Base-by-base conservation (phyloP, 2,888 invertebrate species). In the Caenorhabditis zanzibari region DNA sequence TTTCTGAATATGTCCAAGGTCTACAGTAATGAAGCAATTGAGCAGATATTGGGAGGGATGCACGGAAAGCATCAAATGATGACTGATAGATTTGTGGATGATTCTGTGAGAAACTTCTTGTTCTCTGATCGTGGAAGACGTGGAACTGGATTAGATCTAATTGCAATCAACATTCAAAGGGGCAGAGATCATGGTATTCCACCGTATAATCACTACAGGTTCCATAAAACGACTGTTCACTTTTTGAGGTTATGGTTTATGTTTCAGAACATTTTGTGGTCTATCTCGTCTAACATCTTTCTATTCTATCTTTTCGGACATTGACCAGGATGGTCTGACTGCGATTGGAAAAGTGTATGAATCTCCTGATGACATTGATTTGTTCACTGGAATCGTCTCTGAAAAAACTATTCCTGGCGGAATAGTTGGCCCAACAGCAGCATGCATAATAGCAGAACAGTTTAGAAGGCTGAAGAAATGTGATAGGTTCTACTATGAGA, bases 361-460 rank as follows among this genome's bases (percentile, higher is more conserved):
- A n/a, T 81, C 84, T 49, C 80, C 81, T 12, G 86, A 85, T 26
- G 87, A 87, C 35, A 79, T 86, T 14, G 88, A 88, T 52, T 44
- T 88, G 26, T 88, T 86, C 72, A 84, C 88, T 12, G 88, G 88
- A 54, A 72, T 88, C 2, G 64, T 85, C 10, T 81, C 86, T 0
- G 88, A 88, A 44, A 82, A 73, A 49, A 59, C 68, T 0, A 68
- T 82, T 7, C 74, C 96, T 90, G 97, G 97, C 6, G 97, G 88
- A 2, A 83, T 92, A 0, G 96, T 98, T 0, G 98, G 98, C 1
- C 97, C 97, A 0, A 97, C 97, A 0, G 96, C 98, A 92, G 96
- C 96, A 24, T 95, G 95, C 96, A 96, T 98, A 90, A 96, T 98
- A 88, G 97, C 96, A 69, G 96, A 96, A 64, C 98, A 98, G 93